Evolutionary conservation across 2,113 vertebrate genomes (phyloP), one percentile per base, ranked within the genome.

Genomic region (Litocranius walleri): DNA sequence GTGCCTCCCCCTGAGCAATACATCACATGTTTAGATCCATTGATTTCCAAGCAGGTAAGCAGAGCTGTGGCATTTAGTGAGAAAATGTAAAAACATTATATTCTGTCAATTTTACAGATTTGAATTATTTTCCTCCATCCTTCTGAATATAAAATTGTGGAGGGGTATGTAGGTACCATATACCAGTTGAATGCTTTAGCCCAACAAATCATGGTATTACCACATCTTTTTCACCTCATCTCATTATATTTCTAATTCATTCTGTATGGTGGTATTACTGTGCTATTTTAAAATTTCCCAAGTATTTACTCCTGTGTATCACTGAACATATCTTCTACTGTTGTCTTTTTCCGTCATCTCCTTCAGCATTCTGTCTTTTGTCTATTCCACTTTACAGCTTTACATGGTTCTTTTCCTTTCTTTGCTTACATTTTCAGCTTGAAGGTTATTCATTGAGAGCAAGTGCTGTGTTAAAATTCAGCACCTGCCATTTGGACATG

Each of bases 401-500:
- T 81, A 30, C 88, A 14, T 81, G 61, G 48, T n/a, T 95, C 25
- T 74, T 91, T 91, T 90, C 40, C 43, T 48, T 81, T 40, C 74
- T 82, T 91, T 81, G 61, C 25, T 92, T 96, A 88, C 7, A 33
- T 78, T 94, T 92, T 77, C 74, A 88, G 40, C 50, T 94, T 85
- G 45, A 84, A 88, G 17, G 45, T 25, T 95, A 92, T 88, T 54
- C 40, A 30, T 1, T 45, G 74, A 59, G 19, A 62, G 17, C 80
- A 85, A 96, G 62, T 88, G 45, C n/a, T 84, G 40, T 90, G 90
- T 96, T 85, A 92, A 90, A 59, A 83, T 64, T 82, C 43, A 71
- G 7, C 17, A 25, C 25, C n/a, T 88, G 52, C 40, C 52, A 3
- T 77, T 67, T 77, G 61, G 94, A n/a, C 85, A 57, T 77, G 62